Evolutionary conservation across 2,113 vertebrate genomes (phyloP).

Genomic region (Callithrix jacchus): DNA sequence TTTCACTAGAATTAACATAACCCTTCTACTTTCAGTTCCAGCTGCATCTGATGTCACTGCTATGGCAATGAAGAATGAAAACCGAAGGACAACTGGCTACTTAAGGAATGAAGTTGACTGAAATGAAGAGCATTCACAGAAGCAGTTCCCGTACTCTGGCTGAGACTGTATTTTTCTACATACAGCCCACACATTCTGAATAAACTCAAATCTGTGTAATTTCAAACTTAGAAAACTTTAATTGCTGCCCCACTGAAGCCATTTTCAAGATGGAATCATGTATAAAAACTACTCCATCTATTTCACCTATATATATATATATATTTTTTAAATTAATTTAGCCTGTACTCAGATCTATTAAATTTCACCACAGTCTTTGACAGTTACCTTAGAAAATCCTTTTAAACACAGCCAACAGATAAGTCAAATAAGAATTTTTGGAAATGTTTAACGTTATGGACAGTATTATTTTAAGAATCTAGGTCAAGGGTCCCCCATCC

Average conservation of each 20-base stretch:
- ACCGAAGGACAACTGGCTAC: conserved; percentile 27
- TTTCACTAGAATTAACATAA: conserved; percentile 24
- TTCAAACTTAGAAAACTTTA: background rate
- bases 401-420: background rate
- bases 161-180: background rate
- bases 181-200: background rate
- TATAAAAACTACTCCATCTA: background rate
- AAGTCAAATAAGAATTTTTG: conserved; percentile 30
- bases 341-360: background rate
- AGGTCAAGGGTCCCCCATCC: no score
- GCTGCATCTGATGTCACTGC: conserved; percentile 33
- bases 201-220: conserved; percentile 2
- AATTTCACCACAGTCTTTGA: background rate
- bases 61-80: background rate
- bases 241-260: background rate
- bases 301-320: background rate
- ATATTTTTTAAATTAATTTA: conserved; percentile 14
- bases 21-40: conserved; percentile 52
- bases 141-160: background rate
- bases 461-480: conserved; percentile 26
- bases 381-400: background rate
- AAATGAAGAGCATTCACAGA: background rate
- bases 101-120: background rate
- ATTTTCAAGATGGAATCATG: background rate
- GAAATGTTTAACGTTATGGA: conserved; percentile 35